Percentiles rank a stretch among this genome's conserved stretches.
phyloP scores from a whole-genome alignment of 1,140 invertebrate species.

The Macrobrachium rosenbergii region DNA sequence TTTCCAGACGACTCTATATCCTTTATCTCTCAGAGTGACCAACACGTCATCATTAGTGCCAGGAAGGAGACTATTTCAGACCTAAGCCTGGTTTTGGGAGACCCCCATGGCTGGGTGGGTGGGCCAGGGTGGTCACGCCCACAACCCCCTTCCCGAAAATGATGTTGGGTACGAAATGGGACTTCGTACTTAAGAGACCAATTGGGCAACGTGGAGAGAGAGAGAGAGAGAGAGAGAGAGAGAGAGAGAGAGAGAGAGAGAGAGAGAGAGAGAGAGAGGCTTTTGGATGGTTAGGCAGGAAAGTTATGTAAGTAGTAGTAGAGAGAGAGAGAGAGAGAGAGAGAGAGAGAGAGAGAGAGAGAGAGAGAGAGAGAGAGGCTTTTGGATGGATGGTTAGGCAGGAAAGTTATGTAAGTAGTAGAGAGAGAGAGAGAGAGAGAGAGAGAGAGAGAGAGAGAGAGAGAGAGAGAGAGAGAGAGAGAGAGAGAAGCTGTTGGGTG shows the following conservation, averaged over 20 bases:
- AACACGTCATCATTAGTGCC: too few species aligned
- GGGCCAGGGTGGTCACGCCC: too few species aligned
- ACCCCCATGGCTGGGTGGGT: too few species aligned
- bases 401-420: background rate
- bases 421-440: slow-evolving; percentile 9
- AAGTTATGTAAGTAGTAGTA: background rate
- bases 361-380: slow-evolving; percentile 1
- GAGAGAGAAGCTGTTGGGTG: background rate
- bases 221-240: background rate
- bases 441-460: slow-evolving; percentile 3
- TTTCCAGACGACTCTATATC: too few species aligned
- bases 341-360: slow-evolving; percentile 3
- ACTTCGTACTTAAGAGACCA: too few species aligned
- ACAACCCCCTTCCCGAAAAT: too few species aligned
- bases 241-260: background rate
- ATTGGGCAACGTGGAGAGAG: too few species aligned
- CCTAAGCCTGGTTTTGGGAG: too few species aligned
- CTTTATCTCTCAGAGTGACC: too few species aligned
- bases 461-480: slow-evolving; percentile 15
- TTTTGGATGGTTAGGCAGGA: background rate
- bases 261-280: background rate
- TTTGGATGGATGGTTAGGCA: background rate
- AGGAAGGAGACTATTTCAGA: too few species aligned
- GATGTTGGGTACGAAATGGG: too few species aligned
- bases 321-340: slow-evolving; percentile 9